A percentile compares a stretch with the other conserved stretches of the same genome.
phyloP scores from a whole-genome alignment of 1,140 invertebrate species.

The Sminthurides bifidus region DNA sequence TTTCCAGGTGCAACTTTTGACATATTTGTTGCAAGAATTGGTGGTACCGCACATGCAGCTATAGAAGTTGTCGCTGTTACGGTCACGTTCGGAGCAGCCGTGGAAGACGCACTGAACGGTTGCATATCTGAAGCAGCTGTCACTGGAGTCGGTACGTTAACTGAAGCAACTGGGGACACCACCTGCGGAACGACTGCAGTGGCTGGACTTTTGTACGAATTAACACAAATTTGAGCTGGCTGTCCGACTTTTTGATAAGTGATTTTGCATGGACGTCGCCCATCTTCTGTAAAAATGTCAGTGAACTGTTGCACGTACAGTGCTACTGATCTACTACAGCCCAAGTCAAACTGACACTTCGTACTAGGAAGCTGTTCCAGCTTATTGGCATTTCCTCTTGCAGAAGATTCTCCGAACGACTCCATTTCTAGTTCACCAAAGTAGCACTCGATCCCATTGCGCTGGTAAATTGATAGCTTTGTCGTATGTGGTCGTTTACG shows the following conservation, averaged over 20 bases:
- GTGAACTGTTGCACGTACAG: slow-evolving; percentile 30
- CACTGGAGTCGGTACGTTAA: background rate
- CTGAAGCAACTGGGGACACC: background rate
- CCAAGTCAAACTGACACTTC: slow-evolving; percentile 31
- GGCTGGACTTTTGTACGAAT: slow-evolving; percentile 13
- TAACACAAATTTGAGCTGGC: slow-evolving; percentile 9
- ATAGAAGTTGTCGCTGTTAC: background rate
- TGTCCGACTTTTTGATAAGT: slow-evolving; percentile 29
- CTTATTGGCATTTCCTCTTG: background rate
- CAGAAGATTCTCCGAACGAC: slow-evolving; percentile 16
- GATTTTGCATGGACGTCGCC: slow-evolving; percentile 29
- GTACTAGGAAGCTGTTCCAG: slow-evolving; percentile 11
- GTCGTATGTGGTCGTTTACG: slow-evolving; percentile 28
- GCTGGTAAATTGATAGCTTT: slow-evolving; percentile 24
- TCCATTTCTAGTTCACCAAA: slow-evolving; percentile 31
- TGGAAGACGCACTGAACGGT: background rate
- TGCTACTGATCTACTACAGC: slow-evolving; percentile 13
- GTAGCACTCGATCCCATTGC: slow-evolving; percentile 27
- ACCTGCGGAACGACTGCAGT: too few species aligned
- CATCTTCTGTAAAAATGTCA: slow-evolving; percentile 31
- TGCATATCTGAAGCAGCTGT: background rate
- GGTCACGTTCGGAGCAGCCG: background rate
- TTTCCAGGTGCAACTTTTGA: too few species aligned
- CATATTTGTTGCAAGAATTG: too few species aligned
- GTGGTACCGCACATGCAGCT: background rate